Evolutionary conservation across 2,888 invertebrate genomes (phyloP).

Genomic region (Barypeithes pellucidus): DNA sequence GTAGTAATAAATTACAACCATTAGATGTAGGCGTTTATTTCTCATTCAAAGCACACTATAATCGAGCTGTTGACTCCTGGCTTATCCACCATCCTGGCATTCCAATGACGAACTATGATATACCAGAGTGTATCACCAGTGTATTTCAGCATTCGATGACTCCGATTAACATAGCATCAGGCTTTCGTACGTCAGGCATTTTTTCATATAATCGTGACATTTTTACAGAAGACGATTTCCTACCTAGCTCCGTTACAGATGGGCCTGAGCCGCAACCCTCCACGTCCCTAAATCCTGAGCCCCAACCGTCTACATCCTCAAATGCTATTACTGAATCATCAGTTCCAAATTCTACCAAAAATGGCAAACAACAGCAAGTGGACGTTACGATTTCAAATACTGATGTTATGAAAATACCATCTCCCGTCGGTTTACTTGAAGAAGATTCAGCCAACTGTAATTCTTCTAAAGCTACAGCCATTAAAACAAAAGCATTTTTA

Average conservation of each 20-base stretch:
- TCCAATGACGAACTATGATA: slow-evolving; percentile 53
- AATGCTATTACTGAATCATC: too few relatives aligned
- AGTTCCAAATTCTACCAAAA: too few relatives aligned
- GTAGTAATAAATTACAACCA: slow-evolving; percentile 58
- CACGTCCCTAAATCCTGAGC: too few relatives aligned
- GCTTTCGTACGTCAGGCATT: slow-evolving; percentile 23
- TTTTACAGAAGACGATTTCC: slow-evolving; percentile 25
- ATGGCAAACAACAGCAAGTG: too few relatives aligned
- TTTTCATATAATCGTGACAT: slow-evolving; percentile 30
- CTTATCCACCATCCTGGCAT: slow-evolving; percentile 50
- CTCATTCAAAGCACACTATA: slow-evolving; percentile 57
- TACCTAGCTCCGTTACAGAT: too few relatives aligned
- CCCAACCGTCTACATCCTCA: too few relatives aligned
- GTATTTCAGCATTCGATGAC: slow-evolving; percentile 56
- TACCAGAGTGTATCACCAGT: slow-evolving; percentile 51
- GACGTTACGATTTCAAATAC: too few relatives aligned
- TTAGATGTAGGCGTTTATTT: slow-evolving; percentile 55
- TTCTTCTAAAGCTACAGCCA: slow-evolving; percentile 18
- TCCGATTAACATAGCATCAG: slow-evolving; percentile 22
- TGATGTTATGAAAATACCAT: too few relatives aligned
- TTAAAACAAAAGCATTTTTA: slow-evolving; percentile 21
- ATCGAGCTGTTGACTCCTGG: slow-evolving; percentile 52
- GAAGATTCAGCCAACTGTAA: too few relatives aligned
- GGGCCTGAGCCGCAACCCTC: too few relatives aligned
- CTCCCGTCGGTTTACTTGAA: too few relatives aligned